Base-by-base conservation (phyloP, 2,888 invertebrate genomes). In the Tipula helvola region DNA sequence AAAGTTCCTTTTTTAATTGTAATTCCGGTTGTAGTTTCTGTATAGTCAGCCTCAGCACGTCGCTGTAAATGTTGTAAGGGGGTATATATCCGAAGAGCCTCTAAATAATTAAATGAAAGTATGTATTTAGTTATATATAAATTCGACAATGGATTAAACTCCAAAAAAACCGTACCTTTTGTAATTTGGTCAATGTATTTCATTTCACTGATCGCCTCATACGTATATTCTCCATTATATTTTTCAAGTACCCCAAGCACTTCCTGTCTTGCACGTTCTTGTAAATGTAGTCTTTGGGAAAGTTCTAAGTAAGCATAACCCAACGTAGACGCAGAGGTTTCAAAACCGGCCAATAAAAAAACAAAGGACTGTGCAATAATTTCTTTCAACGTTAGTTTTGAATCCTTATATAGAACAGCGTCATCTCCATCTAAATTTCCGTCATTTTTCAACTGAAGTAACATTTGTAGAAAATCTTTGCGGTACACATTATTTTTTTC, bases 331-430 rank as follows among this genome's bases (percentile, higher is more conserved):
- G 89, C 89, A 5, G 92, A 92, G 0, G 93, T 92, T 88, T 93
- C 93, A 87, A 90, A 92, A 4, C 93, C 93, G 87, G 92, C 93
- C 1, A 90, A 89, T 87, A 92, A 92, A 88, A 93, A 92, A n/a
- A 92, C 89, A 88, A 92, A 91, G 1, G 91, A 91, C 88, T 92
- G 92, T 0, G 92, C 91, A 2, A 90, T 89, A 36, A 92, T 90
- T 0, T 88, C 87, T 36, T 87, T 71, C 13, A 88, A 7, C 8
- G 87, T 86, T 2, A 88, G 28, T 18, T 39, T 18, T 13, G 71
- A 28, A 12, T 91, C 87, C 87, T 90, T 89, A 36, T 90, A 71
- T 16, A 5, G 5, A 36, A 42, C 42, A 42, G 28, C 47, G 12
- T 28, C 36, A 3, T 86, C 44, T 2, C 13, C 39, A 39, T 84